Percentiles rank a stretch among this genome's conserved stretches.
phyloP scores from a whole-genome alignment of 2,888 invertebrate genomes.

The Leptopilina myrica region DNA sequence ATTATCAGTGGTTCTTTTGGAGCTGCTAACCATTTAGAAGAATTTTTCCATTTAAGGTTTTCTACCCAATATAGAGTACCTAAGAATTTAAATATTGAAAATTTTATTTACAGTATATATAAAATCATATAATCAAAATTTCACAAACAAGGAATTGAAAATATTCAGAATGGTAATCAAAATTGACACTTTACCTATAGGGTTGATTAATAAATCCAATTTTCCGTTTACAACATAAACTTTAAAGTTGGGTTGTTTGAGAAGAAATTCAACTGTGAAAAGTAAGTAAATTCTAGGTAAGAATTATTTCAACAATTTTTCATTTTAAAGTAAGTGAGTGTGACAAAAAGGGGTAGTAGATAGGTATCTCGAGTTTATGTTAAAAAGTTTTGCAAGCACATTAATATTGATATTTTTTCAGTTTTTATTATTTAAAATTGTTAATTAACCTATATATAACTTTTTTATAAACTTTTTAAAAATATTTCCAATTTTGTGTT shows the following conservation, averaged over 20 bases:
- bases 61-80: not conserved
- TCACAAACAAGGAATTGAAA: not conserved
- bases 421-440: too few species aligned
- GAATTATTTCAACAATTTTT: not conserved
- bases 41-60: constrained; percentile 69
- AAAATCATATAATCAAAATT: not conserved
- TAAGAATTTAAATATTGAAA: not conserved
- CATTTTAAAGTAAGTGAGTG: not conserved
- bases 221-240: constrained; percentile 88
- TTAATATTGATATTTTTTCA: too few species aligned
- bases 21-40: constrained; percentile 79
- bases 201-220: constrained; percentile 90
- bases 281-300: not conserved
- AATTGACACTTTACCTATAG: constrained; percentile 80
- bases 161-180: not conserved
- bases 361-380: too few species aligned
- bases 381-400: too few species aligned
- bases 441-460: too few species aligned
- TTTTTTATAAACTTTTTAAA: too few species aligned
- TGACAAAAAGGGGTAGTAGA: too few species aligned
- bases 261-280: constrained; percentile 80
- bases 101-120: too few species aligned
- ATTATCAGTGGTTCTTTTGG: constrained; percentile 80
- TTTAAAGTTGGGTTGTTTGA: constrained; percentile 83
- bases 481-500: not conserved